phyloP scores from a whole-genome alignment of 23 tunicate genomes.

The Phallusia fumigata region DNA sequence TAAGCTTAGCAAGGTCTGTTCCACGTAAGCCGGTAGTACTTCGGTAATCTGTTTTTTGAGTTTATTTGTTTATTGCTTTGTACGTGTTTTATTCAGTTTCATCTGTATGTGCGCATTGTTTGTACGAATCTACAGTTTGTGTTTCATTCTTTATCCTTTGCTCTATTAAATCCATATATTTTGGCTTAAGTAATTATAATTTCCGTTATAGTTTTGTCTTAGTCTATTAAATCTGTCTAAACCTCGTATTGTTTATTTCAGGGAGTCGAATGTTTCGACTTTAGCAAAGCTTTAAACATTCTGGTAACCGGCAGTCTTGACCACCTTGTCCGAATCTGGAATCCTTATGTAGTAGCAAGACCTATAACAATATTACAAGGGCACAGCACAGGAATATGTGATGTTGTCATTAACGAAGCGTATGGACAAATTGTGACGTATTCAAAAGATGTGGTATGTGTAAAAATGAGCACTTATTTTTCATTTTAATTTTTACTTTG shows the following conservation, averaged over 20 bases:
- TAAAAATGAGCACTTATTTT: too few species aligned
- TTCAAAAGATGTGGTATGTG: slow-evolving; percentile 86
- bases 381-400: slow-evolving; percentile 94
- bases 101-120: too few species aligned
- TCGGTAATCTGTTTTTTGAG: too few species aligned
- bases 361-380: slow-evolving; percentile 85
- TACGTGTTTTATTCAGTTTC: too few species aligned
- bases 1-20: slow-evolving; percentile 81
- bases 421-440: slow-evolving; percentile 78
- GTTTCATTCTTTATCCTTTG: too few species aligned
- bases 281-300: slow-evolving; percentile 76
- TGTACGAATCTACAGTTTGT: not conserved
- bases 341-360: slow-evolving; percentile 90
- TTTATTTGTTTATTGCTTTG: too few species aligned
- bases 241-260: not conserved
- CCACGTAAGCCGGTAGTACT: too few species aligned
- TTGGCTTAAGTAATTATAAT: too few species aligned
- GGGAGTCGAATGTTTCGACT: slow-evolving; percentile 97
- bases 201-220: too few species aligned
- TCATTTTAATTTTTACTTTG: not conserved
- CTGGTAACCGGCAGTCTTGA: slow-evolving; percentile 94
- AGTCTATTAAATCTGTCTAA: not conserved
- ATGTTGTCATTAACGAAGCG: slow-evolving; percentile 67
- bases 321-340: slow-evolving; percentile 91
- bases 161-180: too few species aligned